These are phyloP conservation scores for Galeruca laticollis DNA, from an alignment of 2,888 invertebrate species.

Conservation along the genomic window DNA sequence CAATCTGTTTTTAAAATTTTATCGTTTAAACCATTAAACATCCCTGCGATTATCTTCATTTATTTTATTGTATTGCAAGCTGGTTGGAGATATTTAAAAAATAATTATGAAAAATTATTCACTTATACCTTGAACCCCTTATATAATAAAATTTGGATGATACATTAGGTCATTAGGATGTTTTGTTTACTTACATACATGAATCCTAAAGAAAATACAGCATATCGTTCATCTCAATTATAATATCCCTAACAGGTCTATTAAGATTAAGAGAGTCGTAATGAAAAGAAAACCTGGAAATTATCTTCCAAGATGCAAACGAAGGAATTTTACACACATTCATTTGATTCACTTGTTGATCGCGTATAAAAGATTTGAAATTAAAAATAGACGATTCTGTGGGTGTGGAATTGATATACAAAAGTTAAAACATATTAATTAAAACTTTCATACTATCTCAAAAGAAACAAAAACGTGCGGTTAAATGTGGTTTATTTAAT, in stretches of 20 bases:
- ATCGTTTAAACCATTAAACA: no score
- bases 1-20: no score
- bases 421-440: constrained; percentile 5
- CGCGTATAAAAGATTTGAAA: constrained; percentile 7
- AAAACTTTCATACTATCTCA: background rate
- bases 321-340: constrained; percentile 18
- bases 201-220: background rate
- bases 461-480: background rate
- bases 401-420: constrained; percentile 21
- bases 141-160: background rate
- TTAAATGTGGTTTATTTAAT: constrained; percentile 5
- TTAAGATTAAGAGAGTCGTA: constrained; percentile 4
- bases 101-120: no score
- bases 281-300: constrained; percentile 8
- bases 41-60: no score
- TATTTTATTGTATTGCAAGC: no score
- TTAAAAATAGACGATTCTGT: constrained; percentile 22
- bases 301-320: background rate
- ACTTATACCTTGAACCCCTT: no score
- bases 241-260: background rate
- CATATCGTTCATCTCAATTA: background rate
- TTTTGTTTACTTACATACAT: background rate
- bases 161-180: background rate
- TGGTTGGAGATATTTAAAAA: no score
- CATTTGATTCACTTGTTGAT: constrained; percentile 17